Evolutionary conservation across 2,888 invertebrate genomes (phyloP).

Genomic region (Cistogaster globosa): DNA sequence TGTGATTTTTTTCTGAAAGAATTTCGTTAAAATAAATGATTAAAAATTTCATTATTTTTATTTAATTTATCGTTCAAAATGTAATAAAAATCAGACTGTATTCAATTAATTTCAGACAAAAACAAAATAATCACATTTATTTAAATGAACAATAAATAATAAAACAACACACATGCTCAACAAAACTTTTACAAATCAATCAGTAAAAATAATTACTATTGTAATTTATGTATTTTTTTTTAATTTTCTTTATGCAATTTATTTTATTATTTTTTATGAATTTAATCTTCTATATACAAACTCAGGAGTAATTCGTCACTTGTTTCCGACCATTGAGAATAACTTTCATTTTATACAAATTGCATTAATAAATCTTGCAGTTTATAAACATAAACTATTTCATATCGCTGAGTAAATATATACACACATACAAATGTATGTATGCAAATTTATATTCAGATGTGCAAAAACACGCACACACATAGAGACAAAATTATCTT

Average conservation of each 20-base stretch:
- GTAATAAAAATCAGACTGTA: constrained; percentile 62
- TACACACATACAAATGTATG: background rate
- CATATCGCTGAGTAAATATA: constrained; percentile 29
- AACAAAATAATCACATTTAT: constrained; percentile 41
- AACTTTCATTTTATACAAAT: constrained; percentile 64
- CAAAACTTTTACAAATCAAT: constrained; percentile 63
- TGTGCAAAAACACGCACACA: background rate
- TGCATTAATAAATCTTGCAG: constrained; percentile 69
- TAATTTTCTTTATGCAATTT: constrained; percentile 36
- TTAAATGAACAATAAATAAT: constrained; percentile 36
- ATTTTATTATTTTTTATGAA: constrained; percentile 33
- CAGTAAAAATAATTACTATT: constrained; percentile 65
- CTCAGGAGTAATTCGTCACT: constrained; percentile 60
- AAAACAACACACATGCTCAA: constrained; percentile 14
- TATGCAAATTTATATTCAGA: background rate
- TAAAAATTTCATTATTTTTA: background rate
- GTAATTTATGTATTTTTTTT: constrained; percentile 53
- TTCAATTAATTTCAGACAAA: constrained; percentile 56
- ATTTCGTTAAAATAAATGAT: background rate
- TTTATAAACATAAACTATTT: constrained; percentile 64
- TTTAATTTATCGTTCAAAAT: constrained; percentile 60
- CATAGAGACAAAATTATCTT: constrained; percentile 46
- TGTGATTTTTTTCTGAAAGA: no score
- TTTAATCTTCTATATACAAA: constrained; percentile 32
- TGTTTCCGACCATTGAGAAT: constrained; percentile 59